Percentiles rank a stretch among this genome's conserved stretches.
phyloP scores from a whole-genome alignment of 2,113 vertebrate genomes.

The Mesembrinibis cayennensis region DNA sequence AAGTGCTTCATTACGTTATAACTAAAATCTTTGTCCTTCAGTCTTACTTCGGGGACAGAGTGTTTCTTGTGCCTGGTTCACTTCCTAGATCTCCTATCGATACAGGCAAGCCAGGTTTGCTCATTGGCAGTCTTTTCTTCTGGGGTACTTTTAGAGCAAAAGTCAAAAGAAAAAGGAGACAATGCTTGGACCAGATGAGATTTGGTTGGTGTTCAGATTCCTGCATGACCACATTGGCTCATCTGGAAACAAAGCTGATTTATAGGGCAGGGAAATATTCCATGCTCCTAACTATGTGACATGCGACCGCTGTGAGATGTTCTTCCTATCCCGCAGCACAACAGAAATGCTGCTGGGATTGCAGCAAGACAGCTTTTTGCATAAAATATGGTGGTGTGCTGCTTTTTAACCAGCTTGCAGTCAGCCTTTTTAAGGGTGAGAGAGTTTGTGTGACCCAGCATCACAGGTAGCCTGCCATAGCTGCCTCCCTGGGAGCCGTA shows the following conservation, averaged over 20 bases:
- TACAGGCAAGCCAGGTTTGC: rapidly evolving
- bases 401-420: not conserved
- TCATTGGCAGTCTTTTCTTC: not conserved
- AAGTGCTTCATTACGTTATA: not conserved
- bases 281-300: not conserved
- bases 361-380: not conserved
- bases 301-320: not conserved
- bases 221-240: not conserved
- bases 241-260: not conserved
- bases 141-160: not conserved
- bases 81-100: not conserved
- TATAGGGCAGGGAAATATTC: not conserved
- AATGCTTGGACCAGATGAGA: not conserved
- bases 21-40: not conserved
- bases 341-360: not conserved
- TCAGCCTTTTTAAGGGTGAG: not conserved
- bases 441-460: not conserved
- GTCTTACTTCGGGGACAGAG: not conserved
- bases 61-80: not conserved
- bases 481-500: rapidly evolving
- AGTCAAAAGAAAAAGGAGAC: not conserved
- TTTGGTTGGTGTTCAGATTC: not conserved
- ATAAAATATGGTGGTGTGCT: not conserved
- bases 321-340: not conserved
- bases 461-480: rapidly evolving